phyloP scores from a whole-genome alignment of 1,140 invertebrate genomes.

The Eciton burchellii region DNA sequence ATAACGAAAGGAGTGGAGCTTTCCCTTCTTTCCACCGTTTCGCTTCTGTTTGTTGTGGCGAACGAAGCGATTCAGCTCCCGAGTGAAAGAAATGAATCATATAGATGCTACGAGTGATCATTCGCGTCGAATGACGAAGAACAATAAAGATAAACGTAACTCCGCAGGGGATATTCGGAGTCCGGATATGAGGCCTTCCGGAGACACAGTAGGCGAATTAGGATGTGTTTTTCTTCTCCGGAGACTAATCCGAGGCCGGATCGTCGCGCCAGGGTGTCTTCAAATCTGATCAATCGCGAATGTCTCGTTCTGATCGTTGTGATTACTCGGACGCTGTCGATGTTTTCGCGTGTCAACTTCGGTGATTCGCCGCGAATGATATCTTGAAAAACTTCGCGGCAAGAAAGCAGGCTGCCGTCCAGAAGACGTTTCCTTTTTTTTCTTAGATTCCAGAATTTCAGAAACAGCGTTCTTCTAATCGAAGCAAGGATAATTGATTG shows the following conservation, averaged over 20 bases:
- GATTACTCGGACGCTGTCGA: constrained; percentile 1
- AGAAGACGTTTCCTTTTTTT: not conserved
- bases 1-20: not conserved
- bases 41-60: not conserved
- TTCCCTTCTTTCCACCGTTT: not conserved
- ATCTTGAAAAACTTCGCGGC: not conserved
- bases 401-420: not conserved
- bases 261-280: constrained; percentile 4
- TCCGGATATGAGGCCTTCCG: not conserved
- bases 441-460: too few relatives aligned
- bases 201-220: constrained; percentile 3
- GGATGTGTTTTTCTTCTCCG: not conserved
- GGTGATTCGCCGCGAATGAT: constrained; percentile 2
- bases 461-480: too few relatives aligned
- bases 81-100: not conserved
- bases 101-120: constrained; percentile 1
- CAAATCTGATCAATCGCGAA: constrained; percentile 38
- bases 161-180: not conserved
- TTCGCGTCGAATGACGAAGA: not conserved
- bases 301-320: constrained; percentile 15
- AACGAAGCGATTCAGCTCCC: not conserved
- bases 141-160: not conserved
- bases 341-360: constrained; percentile 5
- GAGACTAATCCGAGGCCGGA: constrained; percentile 9
- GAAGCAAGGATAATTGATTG: too few relatives aligned